These are phyloP conservation scores for Ptycholaimellus sp. DNA, from an alignment of 2,888 invertebrate species.

Conservation along the genomic window DNA sequence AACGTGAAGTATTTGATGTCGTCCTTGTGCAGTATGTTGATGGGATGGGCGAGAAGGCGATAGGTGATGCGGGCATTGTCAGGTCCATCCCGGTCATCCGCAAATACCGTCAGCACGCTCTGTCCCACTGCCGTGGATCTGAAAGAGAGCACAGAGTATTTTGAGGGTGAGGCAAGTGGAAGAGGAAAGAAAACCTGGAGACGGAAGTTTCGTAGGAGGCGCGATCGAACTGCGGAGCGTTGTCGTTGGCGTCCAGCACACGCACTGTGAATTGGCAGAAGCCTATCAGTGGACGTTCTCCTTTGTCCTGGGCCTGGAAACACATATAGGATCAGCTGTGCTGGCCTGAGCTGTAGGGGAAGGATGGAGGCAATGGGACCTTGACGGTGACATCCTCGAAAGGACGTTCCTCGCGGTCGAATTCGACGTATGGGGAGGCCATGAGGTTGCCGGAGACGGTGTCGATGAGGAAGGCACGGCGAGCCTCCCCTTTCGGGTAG, in stretches of 20 bases:
- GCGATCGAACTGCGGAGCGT: constrained; percentile 65
- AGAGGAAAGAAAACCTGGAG: no score
- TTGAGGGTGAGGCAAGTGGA: no score
- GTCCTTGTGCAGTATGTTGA: constrained; percentile 10
- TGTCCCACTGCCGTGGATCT: constrained; percentile 3
- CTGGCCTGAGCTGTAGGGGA: no score
- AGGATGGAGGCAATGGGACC: constrained; percentile 9
- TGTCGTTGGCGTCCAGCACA: constrained; percentile 98
- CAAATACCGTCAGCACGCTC: constrained; percentile 18
- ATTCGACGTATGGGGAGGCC: constrained; percentile 24
- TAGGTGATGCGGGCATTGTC: constrained; percentile 19
- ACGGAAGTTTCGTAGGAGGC: constrained; percentile 24
- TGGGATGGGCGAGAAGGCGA: no score
- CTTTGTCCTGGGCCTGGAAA: constrained; percentile 75
- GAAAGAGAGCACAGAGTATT: no score
- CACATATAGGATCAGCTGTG: no score
- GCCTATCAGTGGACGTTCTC: constrained; percentile 85
- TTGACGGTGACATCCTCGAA: constrained; percentile 24
- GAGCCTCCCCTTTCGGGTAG: constrained; percentile 16
- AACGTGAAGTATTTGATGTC: constrained; percentile 8
- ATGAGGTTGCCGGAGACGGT: constrained; percentile 25
- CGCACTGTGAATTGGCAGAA: constrained; percentile 95
- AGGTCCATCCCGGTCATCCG: constrained; percentile 20
- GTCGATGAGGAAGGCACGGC: constrained; percentile 23
- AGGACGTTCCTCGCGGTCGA: constrained; percentile 19